These are phyloP conservation scores for Lasioglossum oenotherae DNA, from an alignment of 2,888 invertebrate genomes.

Conservation along the genomic window DNA sequence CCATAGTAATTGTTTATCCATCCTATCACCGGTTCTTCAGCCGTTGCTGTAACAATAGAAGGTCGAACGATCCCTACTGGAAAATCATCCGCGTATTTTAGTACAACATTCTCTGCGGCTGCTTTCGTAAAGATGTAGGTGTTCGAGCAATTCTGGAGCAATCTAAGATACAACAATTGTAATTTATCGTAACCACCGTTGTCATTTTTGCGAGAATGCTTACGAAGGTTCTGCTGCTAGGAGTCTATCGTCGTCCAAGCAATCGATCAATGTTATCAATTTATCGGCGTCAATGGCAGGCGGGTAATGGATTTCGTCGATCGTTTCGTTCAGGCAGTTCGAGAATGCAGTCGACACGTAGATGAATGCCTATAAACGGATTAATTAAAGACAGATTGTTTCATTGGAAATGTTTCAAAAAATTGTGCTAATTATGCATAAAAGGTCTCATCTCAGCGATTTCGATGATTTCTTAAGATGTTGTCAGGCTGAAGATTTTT, in stretches of 20 bases:
- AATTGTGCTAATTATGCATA: too few relatives aligned
- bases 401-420: background rate
- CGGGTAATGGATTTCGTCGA: constrained; percentile 80
- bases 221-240: constrained; percentile 76
- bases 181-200: too few relatives aligned
- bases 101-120: too few relatives aligned
- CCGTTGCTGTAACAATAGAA: too few relatives aligned
- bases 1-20: constrained; percentile 91
- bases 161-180: too few relatives aligned
- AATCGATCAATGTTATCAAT: constrained; percentile 74
- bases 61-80: too few relatives aligned
- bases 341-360: constrained; percentile 80
- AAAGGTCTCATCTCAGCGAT: too few relatives aligned
- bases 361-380: background rate
- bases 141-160: too few relatives aligned
- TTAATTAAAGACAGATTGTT: background rate
- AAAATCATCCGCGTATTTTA: too few relatives aligned
- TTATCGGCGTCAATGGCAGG: constrained; percentile 77
- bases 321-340: constrained; percentile 74
- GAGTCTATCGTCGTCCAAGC: constrained; percentile 77
- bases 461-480: too few relatives aligned
- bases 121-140: too few relatives aligned
- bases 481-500: too few relatives aligned
- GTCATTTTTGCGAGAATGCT: constrained; percentile 42
- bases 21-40: constrained; percentile 84